These are phyloP conservation scores for Cyclargus thomasi DNA, from an alignment of 1,140 invertebrate species.

Conservation along the genomic window DNA sequence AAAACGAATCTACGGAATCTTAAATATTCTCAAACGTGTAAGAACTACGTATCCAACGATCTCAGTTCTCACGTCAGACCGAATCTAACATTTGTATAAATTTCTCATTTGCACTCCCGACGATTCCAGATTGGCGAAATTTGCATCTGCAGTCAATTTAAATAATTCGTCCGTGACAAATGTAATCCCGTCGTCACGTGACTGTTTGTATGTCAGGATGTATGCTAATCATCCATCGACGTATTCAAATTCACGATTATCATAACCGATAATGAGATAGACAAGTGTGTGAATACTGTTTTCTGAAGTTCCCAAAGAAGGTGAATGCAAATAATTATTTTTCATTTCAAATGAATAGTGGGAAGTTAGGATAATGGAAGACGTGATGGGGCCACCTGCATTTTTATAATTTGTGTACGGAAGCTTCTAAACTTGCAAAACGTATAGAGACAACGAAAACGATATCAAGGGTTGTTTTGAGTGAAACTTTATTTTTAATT, in stretches of 20 bases:
- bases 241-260: conserved; percentile 55
- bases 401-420: background rate
- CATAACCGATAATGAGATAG: conserved; percentile 28
- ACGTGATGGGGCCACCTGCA: background rate
- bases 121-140: conserved; percentile 47
- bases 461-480: no score
- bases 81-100: conserved; percentile 53
- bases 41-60: conserved; percentile 10
- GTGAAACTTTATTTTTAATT: no score
- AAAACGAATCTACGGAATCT: background rate
- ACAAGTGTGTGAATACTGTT: conserved; percentile 57
- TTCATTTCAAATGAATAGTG: background rate
- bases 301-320: conserved; percentile 53
- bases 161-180: conserved; percentile 60
- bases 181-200: conserved; percentile 39
- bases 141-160: conserved; percentile 48
- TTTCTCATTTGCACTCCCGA: conserved; percentile 53
- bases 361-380: background rate
- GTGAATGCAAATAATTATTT: conserved; percentile 4
- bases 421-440: no score
- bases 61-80: background rate
- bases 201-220: conserved; percentile 11
- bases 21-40: conserved; percentile 9
- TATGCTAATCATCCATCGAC: conserved; percentile 53
- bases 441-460: no score